Evolutionary conservation across 2,888 invertebrate genomes (phyloP), one percentile per base, ranked within the genome.

Genomic region (Oscheius sp.): DNA sequence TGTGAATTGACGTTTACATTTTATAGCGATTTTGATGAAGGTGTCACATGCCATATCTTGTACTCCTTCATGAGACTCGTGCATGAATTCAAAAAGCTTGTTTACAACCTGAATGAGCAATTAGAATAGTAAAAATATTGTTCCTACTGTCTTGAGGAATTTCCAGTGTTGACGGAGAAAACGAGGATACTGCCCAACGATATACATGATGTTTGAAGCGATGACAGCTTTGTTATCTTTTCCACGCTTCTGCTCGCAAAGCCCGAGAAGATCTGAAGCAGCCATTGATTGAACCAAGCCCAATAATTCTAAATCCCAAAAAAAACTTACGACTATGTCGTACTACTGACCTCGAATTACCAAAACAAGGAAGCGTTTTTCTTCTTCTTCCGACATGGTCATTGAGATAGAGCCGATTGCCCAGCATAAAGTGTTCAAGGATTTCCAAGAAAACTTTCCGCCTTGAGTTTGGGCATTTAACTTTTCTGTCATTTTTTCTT

Each of bases 181-280:
- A 71, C 97, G 84, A 50, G 98, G 98, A 89, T 99, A 99, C 88
- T 99, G 98, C 2, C 98, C 98, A 65, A 99, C 98, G 71, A 99
- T 97, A 89, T 99, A 86, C 98, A 99, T 99, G 76, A 99, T 99
- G 89, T 99, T 98, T 77, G 96, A 96, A 17, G 98, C 98, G 86
- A 99, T 96, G 80, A 99, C 98, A 70, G 98, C 98, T 55, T 98
- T 98, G 89, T 98, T 98, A 89, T 98, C 97, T 90, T 99, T 99
- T 63, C 96, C 92, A 82, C 97, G 92, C 88, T 98, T 98, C 88
- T 97, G 97, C 87, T 96, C 96, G 89, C 98, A 98, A 61, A 98
- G 89, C 0, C 96, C 97, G 74, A 98, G 90, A 70, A 98, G 90
- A 89, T 98, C 97, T 89, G 87, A 72, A 61, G 46, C 37, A 37